Conservation (phyloP, 2,888 invertebrate species). For the Aricia artaxerxes region DNA sequence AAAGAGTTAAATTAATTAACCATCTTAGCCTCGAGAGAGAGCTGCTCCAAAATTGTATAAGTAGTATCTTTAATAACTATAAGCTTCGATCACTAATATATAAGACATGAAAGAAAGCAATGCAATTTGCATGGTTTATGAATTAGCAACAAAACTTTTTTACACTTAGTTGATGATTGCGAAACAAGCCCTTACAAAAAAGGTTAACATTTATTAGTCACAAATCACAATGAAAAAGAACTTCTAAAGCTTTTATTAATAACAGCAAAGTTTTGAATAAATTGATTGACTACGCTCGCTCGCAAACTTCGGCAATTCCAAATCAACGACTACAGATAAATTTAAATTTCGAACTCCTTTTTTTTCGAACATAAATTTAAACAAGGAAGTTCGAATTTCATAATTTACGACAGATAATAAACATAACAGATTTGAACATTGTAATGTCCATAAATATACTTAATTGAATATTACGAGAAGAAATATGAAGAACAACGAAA, state of each 20-base stretch:
- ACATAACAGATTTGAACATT: conserved; percentile 16
- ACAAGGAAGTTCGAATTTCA: conserved; percentile 5
- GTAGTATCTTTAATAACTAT: no score
- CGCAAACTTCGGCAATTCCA: neutral
- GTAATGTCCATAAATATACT: conserved; percentile 24
- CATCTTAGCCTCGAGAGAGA: no score
- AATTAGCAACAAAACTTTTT: no score
- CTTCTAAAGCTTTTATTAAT: conserved; percentile 11
- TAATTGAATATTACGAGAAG: conserved; percentile 28
- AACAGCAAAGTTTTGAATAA: neutral
- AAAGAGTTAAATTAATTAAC: no score
- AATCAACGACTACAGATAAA: conserved; percentile 13
- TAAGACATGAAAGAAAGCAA: no score
- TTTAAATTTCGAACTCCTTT: neutral
- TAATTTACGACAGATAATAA: conserved; percentile 10
- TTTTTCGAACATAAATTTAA: conserved; percentile 6
- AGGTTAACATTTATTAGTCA: neutral
- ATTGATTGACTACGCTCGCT: conserved; percentile 14
- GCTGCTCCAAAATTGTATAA: no score
- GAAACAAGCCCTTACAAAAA: neutral
- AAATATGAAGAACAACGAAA: conserved; percentile 14
- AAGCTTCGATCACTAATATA: no score
- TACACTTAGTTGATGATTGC: neutral
- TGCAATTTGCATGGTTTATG: no score
- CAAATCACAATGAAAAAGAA: neutral